Percentiles rank a stretch among this genome's conserved stretches.
These are phyloP conservation scores for Hymenopus coronatus DNA, from an alignment of 2,888 invertebrate genomes.

Conservation along the genomic window DNA sequence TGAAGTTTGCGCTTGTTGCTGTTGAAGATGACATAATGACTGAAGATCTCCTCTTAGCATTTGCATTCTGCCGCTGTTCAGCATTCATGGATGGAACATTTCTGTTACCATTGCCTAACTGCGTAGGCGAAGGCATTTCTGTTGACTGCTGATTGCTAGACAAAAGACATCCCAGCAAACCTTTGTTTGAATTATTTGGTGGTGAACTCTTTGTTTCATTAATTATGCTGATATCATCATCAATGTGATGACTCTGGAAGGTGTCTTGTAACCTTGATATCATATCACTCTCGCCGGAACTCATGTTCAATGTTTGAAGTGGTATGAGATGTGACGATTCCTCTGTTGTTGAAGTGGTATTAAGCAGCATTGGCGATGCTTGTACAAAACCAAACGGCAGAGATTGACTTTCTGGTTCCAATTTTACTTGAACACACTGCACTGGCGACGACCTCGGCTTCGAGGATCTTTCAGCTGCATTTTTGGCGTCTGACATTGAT, in stretches of 20 bases:
- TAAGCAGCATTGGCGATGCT: background rate
- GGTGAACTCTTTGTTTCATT: background rate
- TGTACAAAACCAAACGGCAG: background rate
- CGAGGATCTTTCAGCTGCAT: background rate
- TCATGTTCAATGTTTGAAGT: background rate
- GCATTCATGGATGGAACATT: background rate
- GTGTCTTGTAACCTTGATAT: constrained; percentile 1
- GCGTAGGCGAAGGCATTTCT: background rate
- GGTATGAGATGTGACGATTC: constrained; percentile 14
- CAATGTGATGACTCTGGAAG: background rate
- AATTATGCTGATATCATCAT: constrained; percentile 14
- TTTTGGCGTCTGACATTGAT: background rate
- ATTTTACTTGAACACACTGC: background rate
- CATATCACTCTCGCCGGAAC: constrained; percentile 4
- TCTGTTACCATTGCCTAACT: background rate
- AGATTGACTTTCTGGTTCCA: background rate
- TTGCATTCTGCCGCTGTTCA: background rate
- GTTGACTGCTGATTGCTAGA: constrained; percentile 12
- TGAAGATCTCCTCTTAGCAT: constrained; percentile 25
- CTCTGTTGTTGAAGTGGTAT: background rate
- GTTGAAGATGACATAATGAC: constrained; percentile 29
- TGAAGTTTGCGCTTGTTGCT: background rate
- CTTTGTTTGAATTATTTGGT: background rate
- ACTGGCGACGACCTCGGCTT: background rate
- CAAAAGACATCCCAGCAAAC: constrained; percentile 27